These are phyloP conservation scores for Aphis gossypii DNA, from an alignment of 1,140 invertebrate species.

Conservation along the genomic window DNA sequence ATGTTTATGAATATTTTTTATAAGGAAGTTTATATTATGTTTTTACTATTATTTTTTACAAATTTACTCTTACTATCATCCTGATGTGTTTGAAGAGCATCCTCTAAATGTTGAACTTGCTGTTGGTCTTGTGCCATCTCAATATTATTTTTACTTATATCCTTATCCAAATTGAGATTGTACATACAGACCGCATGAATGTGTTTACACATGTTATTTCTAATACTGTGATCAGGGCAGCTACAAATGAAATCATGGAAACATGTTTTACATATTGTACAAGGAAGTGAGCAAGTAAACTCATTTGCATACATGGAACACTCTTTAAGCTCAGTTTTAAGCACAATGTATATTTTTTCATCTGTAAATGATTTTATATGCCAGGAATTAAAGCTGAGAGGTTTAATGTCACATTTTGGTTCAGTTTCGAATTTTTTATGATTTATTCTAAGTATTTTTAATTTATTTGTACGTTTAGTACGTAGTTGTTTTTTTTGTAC, in stretches of 20 bases:
- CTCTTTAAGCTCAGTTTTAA: not conserved
- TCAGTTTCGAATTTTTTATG: too few relatives aligned
- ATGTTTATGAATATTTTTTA: too few relatives aligned
- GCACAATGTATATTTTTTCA: not conserved
- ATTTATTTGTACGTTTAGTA: too few relatives aligned
- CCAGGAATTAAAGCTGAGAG: not conserved
- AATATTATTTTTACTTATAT: too few relatives aligned
- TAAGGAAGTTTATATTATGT: too few relatives aligned
- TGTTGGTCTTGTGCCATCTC: too few relatives aligned
- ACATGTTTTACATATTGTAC: conserved; percentile 47
- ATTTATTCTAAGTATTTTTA: too few relatives aligned
- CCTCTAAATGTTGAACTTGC: too few relatives aligned
- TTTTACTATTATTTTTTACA: too few relatives aligned
- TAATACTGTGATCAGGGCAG: conserved; percentile 43
- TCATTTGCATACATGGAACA: not conserved
- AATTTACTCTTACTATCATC: too few relatives aligned
- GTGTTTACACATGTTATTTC: conserved; percentile 57
- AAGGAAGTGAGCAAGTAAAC: conserved; percentile 18
- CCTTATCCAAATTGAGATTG: too few relatives aligned
- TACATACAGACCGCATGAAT: conserved; percentile 47
- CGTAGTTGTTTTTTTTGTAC: not conserved
- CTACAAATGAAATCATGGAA: conserved; percentile 51
- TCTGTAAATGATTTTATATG: not conserved
- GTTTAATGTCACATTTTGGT: not conserved
- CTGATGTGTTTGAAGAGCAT: too few relatives aligned